Conservation (phyloP, 2,113 vertebrate genomes). For the Blennius ocellaris region DNA sequence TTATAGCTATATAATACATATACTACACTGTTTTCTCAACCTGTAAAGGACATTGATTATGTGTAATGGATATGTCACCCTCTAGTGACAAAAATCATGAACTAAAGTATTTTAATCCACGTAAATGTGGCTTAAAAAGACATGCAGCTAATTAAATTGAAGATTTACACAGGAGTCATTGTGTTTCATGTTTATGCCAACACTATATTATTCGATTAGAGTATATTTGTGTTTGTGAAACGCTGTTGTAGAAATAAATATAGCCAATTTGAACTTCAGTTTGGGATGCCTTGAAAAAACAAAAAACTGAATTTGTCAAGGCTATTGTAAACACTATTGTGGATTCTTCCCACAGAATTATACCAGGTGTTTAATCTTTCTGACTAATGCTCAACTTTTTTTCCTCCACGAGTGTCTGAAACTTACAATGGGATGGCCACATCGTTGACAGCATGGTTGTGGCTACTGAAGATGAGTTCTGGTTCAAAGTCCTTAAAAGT, state of each 20-base stretch:
- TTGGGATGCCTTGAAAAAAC: neutral
- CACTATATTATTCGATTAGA: no score
- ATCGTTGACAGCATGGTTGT: conserved; percentile 83
- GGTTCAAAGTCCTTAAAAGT: conserved; percentile 84
- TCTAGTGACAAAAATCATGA: conserved; percentile 61
- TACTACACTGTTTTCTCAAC: neutral
- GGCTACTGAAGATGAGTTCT: conserved; percentile 86
- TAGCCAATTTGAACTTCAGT: neutral
- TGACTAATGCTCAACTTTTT: conserved; percentile 3
- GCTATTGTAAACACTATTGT: neutral
- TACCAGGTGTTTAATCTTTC: neutral
- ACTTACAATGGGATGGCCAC: conserved; percentile 88
- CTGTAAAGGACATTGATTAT: neutral
- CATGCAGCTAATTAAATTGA: neutral
- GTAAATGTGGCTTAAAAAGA: neutral
- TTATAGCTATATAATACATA: no score
- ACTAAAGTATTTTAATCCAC: conserved; percentile 12
- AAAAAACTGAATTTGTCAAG: neutral
- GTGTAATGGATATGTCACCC: conserved; percentile 41
- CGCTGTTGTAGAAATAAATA: no score
- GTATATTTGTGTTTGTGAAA: no score
- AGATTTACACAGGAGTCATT: neutral
- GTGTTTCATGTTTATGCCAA: neutral
- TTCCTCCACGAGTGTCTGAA: neutral
- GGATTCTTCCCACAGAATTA: neutral